Evolutionary conservation across 2,797 vertebrate genomes (phyloP).

Genomic region (Acestrorhynchus altus): DNA sequence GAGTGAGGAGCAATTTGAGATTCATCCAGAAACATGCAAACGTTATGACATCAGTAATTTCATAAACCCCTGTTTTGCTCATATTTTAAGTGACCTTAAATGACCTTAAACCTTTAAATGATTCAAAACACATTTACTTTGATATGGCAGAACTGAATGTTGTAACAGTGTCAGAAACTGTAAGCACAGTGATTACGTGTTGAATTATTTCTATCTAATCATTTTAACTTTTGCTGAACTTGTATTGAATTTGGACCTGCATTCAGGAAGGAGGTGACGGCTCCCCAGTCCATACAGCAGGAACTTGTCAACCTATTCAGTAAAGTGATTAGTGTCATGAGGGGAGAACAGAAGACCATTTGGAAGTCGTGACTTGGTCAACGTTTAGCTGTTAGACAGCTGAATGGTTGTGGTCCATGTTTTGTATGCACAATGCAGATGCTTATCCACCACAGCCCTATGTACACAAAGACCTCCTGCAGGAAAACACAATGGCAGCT

Average conservation of each 20-base stretch:
- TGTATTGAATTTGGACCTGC: background rate
- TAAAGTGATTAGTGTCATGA: background rate
- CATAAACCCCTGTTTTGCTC: no score
- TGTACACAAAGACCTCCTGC: slow-evolving; percentile 10
- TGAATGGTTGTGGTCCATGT: background rate
- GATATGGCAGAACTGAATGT: no score
- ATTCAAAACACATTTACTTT: no score
- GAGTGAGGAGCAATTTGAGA: no score
- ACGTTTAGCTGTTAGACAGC: slow-evolving; percentile 1
- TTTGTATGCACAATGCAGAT: slow-evolving; percentile 23
- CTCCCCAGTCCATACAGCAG: background rate
- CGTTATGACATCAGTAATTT: no score
- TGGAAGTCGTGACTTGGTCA: background rate
- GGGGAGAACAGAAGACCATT: background rate
- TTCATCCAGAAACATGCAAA: no score
- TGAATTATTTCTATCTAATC: no score
- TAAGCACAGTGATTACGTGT: no score
- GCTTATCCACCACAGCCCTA: background rate
- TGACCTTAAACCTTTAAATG: no score
- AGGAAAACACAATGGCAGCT: slow-evolving; percentile 16
- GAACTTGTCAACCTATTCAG: background rate
- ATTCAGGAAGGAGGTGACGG: background rate
- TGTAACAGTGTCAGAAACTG: no score
- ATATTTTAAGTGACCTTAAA: no score
- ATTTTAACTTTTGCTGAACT: background rate